Base-by-base conservation (phyloP, 2,797 vertebrate species). In the Geotrypetes seraphini region DNA sequence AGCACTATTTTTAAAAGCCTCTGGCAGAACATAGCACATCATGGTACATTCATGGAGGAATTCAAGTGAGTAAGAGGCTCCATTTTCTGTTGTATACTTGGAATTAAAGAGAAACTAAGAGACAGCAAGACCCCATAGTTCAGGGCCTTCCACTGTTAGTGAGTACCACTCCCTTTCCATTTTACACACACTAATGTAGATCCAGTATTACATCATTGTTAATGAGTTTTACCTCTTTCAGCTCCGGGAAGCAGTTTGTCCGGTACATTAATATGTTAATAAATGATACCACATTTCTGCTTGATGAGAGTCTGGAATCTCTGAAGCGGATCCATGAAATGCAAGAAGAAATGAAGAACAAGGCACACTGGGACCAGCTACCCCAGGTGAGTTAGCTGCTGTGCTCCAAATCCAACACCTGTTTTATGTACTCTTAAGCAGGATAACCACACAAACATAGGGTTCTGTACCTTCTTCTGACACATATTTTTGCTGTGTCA, bases 231-330 rank as follows among this genome's bases (percentile, higher is more conserved):
- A n/a, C n/a, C n/a, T n/a, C n/a, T n/a, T 47, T 54, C 58, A 99
- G 95, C 69, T 93, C 93, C 30, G 96, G 96, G 52, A 99, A 97
- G 75, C 96, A 99, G 81, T 99, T 99, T 74, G 96, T 99, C 39
- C 96, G 95, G 67, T 99, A 98, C 56, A 99, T 99, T 78, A 99
- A 99, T 71, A 99, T 99, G 96, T 75, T 99, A 73, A 99, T 99
- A 56, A 99, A 99, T 16, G 96, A 99, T 74, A 99, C 96, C 9
- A 99, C 96, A 26, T 99, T 98, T 74, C 62, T 99, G 71, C 81
- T 99, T 49, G 96, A 99, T 12, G 96, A 99, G 69, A 97, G 94
- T 57, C 83, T 99, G 44, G 96, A 99, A 70, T 99, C 96, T 29
- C 73, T 99, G 43, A 99, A 98, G 75, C 89, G 96, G 47, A 99